These are phyloP conservation scores for Scaptomyza caliginosa DNA, from an alignment of 2,888 invertebrate species.

Conservation along the genomic window DNA sequence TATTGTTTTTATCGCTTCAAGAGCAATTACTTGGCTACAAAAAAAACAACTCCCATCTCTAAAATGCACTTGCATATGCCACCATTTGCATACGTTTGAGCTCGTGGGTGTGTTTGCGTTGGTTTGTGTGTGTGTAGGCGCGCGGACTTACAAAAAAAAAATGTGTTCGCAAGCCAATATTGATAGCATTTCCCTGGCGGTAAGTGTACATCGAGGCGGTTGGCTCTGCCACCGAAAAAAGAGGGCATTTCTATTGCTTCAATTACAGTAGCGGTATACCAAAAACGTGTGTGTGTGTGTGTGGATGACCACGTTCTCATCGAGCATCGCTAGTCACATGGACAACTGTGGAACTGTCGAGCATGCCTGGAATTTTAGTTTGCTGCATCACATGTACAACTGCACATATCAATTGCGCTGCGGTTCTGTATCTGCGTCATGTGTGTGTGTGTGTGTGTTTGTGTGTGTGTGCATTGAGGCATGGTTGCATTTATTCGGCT, in stretches of 20 bases:
- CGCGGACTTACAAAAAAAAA: conserved; percentile 52
- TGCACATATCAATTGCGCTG: conserved; percentile 54
- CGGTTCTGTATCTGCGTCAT: conserved; percentile 16
- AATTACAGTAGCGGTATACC: conserved; percentile 47
- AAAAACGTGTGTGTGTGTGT: conserved; percentile 11
- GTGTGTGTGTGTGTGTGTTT: not conserved
- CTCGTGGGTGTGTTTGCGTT: not conserved
- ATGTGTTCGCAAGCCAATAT: conserved; percentile 68
- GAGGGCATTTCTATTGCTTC: conserved; percentile 57
- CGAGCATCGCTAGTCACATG: conserved; percentile 17
- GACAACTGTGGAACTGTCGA: conserved; percentile 16
- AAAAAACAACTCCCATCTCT: conserved; percentile 8
- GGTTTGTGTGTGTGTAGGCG: conserved; percentile 35
- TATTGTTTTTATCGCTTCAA: not conserved
- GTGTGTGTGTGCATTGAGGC: conserved; percentile 14
- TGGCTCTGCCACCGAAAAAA: not conserved
- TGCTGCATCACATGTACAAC: conserved; percentile 16
- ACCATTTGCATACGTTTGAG: conserved; percentile 9
- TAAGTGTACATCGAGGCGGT: conserved; percentile 10
- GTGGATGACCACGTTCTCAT: conserved; percentile 8
- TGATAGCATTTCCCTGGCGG: conserved; percentile 65
- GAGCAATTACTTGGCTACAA: not conserved
- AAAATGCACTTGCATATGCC: not conserved
- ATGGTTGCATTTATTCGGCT: conserved; percentile 21
- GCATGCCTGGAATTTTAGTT: conserved; percentile 36